Percentiles rank a stretch among this genome's conserved stretches.
These are phyloP conservation scores for Mormyrus proboscirostris DNA, from an alignment of 2,797 vertebrate genomes.

Conservation along the genomic window DNA sequence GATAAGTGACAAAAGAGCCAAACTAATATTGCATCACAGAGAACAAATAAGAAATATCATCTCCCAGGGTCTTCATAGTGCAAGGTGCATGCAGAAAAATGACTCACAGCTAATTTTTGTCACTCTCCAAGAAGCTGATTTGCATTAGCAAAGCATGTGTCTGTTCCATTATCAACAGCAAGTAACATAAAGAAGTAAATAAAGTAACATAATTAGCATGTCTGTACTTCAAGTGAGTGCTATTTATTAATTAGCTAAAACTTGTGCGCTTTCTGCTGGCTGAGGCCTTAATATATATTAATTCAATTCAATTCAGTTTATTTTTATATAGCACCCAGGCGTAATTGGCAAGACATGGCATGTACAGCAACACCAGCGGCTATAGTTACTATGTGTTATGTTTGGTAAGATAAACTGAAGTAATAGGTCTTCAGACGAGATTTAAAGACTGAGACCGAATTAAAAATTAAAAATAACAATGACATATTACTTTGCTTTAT, in stretches of 20 bases:
- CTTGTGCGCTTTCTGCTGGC: neutral
- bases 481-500: neutral
- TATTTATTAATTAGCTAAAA: neutral
- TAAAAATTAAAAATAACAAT: neutral
- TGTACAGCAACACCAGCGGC: too few relatives aligned
- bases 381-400: too few relatives aligned
- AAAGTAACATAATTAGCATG: neutral
- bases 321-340: too few relatives aligned
- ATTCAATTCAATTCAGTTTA: too few relatives aligned
- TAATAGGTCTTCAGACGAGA: too few relatives aligned
- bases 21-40: neutral
- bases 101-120: neutral
- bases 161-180: neutral
- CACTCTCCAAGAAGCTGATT: neutral
- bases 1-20: neutral
- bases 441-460: too few relatives aligned
- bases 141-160: neutral
- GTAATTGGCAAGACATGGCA: too few relatives aligned
- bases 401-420: too few relatives aligned
- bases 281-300: too few relatives aligned
- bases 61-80: neutral
- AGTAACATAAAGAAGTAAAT: neutral
- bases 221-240: neutral
- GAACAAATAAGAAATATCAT: neutral
- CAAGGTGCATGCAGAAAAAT: neutral